Conservation (phyloP, 2,113 vertebrate species). For the Antechinus stuartii region DNA sequence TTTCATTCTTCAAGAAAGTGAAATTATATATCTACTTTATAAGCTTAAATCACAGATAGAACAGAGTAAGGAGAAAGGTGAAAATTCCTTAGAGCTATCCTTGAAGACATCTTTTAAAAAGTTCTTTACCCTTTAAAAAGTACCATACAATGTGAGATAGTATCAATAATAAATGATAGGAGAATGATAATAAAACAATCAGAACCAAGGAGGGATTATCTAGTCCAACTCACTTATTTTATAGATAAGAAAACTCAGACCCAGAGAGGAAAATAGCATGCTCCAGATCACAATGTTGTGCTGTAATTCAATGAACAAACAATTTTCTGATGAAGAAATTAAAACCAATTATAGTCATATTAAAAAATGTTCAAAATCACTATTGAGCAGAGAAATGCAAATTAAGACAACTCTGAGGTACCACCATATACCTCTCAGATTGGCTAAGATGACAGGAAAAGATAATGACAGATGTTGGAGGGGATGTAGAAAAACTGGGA, state of each 20-base stretch:
- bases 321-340: no score
- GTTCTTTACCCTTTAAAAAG: not conserved
- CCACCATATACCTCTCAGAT: no score
- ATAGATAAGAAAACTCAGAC: not conserved
- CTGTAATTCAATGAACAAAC: no score
- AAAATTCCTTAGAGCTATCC: not conserved
- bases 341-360: no score
- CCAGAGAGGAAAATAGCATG: not conserved
- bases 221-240: not conserved
- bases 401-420: no score
- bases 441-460: no score
- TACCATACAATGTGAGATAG: not conserved
- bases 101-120: slow-evolving; percentile 20
- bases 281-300: not conserved
- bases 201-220: not conserved
- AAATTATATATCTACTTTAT: accelerated
- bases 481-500: no score
- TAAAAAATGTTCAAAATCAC: no score
- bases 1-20: not conserved
- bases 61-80: not conserved
- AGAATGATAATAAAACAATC: not conserved
- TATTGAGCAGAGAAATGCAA: no score
- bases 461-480: no score
- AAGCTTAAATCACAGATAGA: not conserved
- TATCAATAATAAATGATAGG: not conserved